Percentiles rank a stretch among this genome's conserved stretches.
Conservation (phyloP, 2,888 invertebrate species). For the Macaria liturata region DNA sequence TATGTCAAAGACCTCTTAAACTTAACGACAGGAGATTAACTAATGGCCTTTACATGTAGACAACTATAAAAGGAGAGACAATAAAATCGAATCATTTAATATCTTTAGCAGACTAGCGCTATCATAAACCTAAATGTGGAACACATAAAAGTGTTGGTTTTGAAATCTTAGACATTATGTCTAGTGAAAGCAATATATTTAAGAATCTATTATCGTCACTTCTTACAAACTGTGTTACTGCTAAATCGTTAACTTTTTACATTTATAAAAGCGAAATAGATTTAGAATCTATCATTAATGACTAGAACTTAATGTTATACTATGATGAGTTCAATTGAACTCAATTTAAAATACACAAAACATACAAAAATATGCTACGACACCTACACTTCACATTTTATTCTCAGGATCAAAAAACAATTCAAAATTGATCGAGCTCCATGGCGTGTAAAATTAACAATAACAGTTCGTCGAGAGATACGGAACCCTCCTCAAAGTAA, state of each 20-base stretch:
- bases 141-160: conserved; percentile 7
- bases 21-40: not conserved
- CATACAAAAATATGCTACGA: too few species aligned
- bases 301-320: too few species aligned
- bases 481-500: conserved; percentile 22
- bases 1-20: not conserved
- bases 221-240: too few species aligned
- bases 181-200: too few species aligned
- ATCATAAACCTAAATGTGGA: conserved; percentile 19
- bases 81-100: conserved; percentile 19
- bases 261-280: too few species aligned
- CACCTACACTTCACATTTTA: too few species aligned
- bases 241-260: too few species aligned
- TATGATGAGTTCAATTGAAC: too few species aligned
- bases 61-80: conserved; percentile 16
- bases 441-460: conserved; percentile 24
- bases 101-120: conserved; percentile 11
- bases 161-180: too few species aligned
- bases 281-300: too few species aligned
- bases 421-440: conserved; percentile 1
- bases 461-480: conserved; percentile 11
- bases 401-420: not conserved
- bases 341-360: too few species aligned
- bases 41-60: conserved; percentile 16
- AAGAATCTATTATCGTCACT: too few species aligned